Evolutionary conservation across 2,113 vertebrate species (phyloP), one percentile per base, ranked within the genome.

Genomic region (Calyptomena viridis): DNA sequence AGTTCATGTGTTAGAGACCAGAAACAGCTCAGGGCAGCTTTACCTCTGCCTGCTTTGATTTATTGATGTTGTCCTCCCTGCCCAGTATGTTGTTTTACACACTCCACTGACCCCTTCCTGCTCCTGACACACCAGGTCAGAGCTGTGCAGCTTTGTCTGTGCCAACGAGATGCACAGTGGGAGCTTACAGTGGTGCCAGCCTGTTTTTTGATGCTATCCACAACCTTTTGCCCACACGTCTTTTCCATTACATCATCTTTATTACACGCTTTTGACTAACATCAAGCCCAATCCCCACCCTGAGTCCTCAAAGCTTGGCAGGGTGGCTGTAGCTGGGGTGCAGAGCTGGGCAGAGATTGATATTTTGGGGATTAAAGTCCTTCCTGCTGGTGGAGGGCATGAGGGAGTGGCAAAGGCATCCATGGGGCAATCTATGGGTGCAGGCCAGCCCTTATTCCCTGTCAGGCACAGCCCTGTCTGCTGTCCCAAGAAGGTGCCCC

Each of bases 231-330:
- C 37, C 85, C 68, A 69, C 49, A 18, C 0, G 0, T 37, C 5
- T n/a, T 76, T 93, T 90, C 79, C 88, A 66, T 86, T 44, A 90
- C 88, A 62, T 80, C 25, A 25, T 28, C 84, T 96, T 96, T 95
- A 96, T 96, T 96, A 93, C 71, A 62, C 44, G 2, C 25, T 90
- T 79, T 90, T 58, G 64, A 73, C 50, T 86, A 66, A 90, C 82
- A 80, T 76, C 67, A 52, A 90, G 49, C 58, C 89, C 6, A 3
- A 1, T 81, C 52, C 77, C 67, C n/a, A 78, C 66, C 66, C 42
- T 4, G 28, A 47, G 71, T 73, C 69, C 82, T 90, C 85, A 31
- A 52, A 62, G 84, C 59, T 81, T 33, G 64, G 67, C 76, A 44
- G 74, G 74, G 59, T 28, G 44, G 86, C 83, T 62, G 37, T 11